Percentiles rank a stretch among this genome's conserved stretches.
Evolutionary conservation across 1,140 invertebrate species (phyloP).

Genomic region (Hormaphis cornu): DNA sequence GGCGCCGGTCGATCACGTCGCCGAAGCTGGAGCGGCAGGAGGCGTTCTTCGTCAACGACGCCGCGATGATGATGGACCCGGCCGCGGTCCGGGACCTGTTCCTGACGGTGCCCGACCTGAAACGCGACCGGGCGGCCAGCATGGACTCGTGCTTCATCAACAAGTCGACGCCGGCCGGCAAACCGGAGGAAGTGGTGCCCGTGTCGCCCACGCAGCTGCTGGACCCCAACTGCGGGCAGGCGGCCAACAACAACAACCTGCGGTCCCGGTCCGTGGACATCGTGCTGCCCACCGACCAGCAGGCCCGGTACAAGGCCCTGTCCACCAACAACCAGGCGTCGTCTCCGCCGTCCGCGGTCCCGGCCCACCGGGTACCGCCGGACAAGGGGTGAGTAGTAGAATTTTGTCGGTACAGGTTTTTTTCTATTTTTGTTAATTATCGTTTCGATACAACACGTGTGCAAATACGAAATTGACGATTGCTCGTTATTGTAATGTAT

Average conservation of each 20-base stretch:
- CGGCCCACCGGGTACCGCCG: constrained; percentile 6
- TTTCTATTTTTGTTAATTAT: no score
- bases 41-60: constrained; percentile 54
- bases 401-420: neutral
- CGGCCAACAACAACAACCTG: constrained; percentile 47
- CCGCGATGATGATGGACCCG: constrained; percentile 39
- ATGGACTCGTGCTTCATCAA: constrained; percentile 71
- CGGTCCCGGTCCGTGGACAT: constrained; percentile 86
- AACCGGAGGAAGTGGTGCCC: constrained; percentile 55
- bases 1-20: constrained; percentile 44
- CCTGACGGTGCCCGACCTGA: constrained; percentile 67
- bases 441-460: no score
- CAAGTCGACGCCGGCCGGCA: constrained; percentile 56
- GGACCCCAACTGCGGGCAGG: constrained; percentile 36
- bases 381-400: constrained; percentile 27
- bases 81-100: constrained; percentile 62
- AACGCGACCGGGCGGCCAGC: constrained; percentile 69
- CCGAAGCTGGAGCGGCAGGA: constrained; percentile 62
- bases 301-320: constrained; percentile 71
- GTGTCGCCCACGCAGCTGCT: constrained; percentile 52
- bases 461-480: no score
- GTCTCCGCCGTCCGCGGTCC: neutral
- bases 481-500: no score
- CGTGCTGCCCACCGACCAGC: constrained; percentile 74
- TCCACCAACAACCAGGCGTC: constrained; percentile 35